Base-by-base conservation (phyloP, 2,888 invertebrate genomes). In the Doris montereyensis region DNA sequence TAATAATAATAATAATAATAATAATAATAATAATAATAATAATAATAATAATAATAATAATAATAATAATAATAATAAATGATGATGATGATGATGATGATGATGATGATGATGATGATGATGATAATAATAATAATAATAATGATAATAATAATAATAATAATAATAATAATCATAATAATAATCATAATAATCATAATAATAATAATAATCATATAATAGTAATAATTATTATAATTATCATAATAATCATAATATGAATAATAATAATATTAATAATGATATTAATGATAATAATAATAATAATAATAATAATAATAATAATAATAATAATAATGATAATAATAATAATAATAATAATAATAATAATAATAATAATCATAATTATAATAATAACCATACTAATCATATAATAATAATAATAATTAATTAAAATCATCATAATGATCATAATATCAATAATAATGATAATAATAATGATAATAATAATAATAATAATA, bases 91-190 rank as follows among this genome's bases (percentile, higher is more conserved):
- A 75, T 75, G 75, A 75, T 75, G 75, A 75, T 75, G 75, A 75
- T 75, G 75, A 75, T 75, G 75, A 75, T 75, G 75, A 75, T 75
- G 75, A 75, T 75, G 75, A 75, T 75, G 75, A 75, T 75, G 75
- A 75, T 75, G 75, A 75, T 75, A 60, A 75, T 75, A 60, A 75
- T 75, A 60, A 75, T 75, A 60, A 75, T 75, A 60, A 75, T 75
- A 60, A 75, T 75, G 75, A 75, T 75, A 60, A 75, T 75, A 60
- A 75, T 60, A 60, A 75, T 75, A 60, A 75, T 75, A 60, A 75
- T 75, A 60, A 75, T 60, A 28, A 60, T 60, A 30, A 68, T 68
- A 30, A 68, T 68, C 28, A 68, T 4, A 30, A 28, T 28, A 30
- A 68, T 28, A 30, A 68, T 62, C 60, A 75, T 75, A 60, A 75